Base-by-base conservation (phyloP, 2,888 invertebrate genomes). In the Kryphioiulus occultus region DNA sequence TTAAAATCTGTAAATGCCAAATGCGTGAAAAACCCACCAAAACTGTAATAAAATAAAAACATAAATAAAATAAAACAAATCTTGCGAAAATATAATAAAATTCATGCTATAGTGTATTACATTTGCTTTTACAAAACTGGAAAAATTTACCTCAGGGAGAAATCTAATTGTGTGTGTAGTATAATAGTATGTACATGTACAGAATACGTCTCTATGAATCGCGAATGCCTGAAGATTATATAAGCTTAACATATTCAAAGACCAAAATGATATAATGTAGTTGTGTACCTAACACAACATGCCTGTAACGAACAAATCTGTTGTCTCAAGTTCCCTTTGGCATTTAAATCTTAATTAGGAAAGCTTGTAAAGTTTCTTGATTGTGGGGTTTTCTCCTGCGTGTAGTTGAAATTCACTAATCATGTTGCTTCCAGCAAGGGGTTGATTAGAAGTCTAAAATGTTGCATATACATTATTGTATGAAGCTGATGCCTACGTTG, bases 311-410 rank as follows among this genome's bases (percentile, higher is more conserved):
- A 22, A 10, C 15, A 78, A 30, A 30, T 78, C 15, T 78, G 78
- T 4, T 78, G 78, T 30, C 30, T 5, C 30, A 78, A 0, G 78
- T 30, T 78, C 78, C 78, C 78, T 78, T 30, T 78, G 78, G 78
- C 78, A 78, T 78, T 78, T 30, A 78, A 15, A 78, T 78, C 78
- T 78, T 78, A 30, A 78, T 78, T 78, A 78, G 22, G 26, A 12
- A 78, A 17, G 78, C 78, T 30, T 78, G 78, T 78, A 78, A 78
- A 26, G 26, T 26, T 68, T 26, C 68, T 68, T 68, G 68, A 68
- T 68, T 68, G 68, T 26, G 9, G 26, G 10, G 26, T 68, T 68
- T 68, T 68, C 22, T 26, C 68, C 12, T 26, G 68, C 26, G 68
- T 26, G 68, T 68, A 26, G 5, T 68, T 68, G 10, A 68, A 68